Evolutionary conservation across 2,797 vertebrate genomes (phyloP), one percentile per base, ranked within the genome.

Genomic region (Stomatorhinus walkeri): DNA sequence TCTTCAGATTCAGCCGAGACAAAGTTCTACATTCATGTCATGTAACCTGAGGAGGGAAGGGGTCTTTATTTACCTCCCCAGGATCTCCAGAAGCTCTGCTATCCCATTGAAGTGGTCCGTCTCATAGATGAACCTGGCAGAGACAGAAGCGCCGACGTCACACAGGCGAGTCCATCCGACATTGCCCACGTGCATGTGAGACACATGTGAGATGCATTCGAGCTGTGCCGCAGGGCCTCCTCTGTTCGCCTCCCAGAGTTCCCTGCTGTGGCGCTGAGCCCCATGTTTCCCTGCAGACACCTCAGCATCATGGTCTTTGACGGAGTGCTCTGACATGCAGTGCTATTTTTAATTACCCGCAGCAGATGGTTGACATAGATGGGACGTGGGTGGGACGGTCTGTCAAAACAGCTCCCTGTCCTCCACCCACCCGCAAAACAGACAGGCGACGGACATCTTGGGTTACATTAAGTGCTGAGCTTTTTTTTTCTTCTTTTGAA

Each of bases 81-180:
- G 32, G 68, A 76, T 76, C 68, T 76, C 68, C 68, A 76, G 68
- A 19, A 76, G 32, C 32, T 76, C 68, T 0, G 68, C 68, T 8
- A 76, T 40, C 68, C 68, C 68, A 40, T 76, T 76, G 32, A 76
- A 76, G 28, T 40, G 68, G 32, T 76, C 68, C 4, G 68, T 76
- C 68, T 76, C 68, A 36, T 76, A 76, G 68, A 76, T 76, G 68
- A 76, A 76, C 68, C 68, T 76, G 68, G 4, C 32, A 76, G 68
- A 76, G 68, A 40, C 68, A 72, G 64, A 72, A 12, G 28, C 4
- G 32, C 28, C 4, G 14, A 36, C 12, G 1, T 76, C 14, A 36
- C 68, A 76, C 68, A 36, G 14, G 32, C 14, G 5, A 2, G 14
- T 76, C 68, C 68, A 76, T 40, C 68, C 12, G 68, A 76, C 28